Conservation (phyloP, 1,140 invertebrate genomes). For the Orchesella cincta region DNA sequence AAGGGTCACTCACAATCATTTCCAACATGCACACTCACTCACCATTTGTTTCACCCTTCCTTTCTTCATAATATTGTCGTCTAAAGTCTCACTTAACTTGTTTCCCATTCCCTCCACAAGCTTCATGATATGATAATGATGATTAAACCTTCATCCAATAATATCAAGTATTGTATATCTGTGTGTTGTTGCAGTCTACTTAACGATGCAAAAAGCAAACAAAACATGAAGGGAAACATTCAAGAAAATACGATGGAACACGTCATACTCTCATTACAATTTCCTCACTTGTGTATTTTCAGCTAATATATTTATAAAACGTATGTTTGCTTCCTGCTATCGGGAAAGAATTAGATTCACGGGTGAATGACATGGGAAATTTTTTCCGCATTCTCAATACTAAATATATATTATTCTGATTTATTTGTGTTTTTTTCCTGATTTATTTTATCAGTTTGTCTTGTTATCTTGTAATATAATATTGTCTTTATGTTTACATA, state of each 20-base stretch:
- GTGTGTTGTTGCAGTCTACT: not conserved
- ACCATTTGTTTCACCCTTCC: not conserved
- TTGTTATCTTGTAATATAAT: too few relatives aligned
- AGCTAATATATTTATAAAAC: not conserved
- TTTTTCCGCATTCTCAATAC: not conserved
- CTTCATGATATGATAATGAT: too few relatives aligned
- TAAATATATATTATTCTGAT: too few relatives aligned
- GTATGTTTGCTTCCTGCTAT: too few relatives aligned
- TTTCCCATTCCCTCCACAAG: too few relatives aligned
- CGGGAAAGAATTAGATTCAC: too few relatives aligned
- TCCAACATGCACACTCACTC: not conserved
- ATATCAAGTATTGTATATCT: too few relatives aligned
- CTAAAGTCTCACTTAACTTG: too few relatives aligned
- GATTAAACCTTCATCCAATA: too few relatives aligned
- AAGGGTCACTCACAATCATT: constrained; percentile 1
- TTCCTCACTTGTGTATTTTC: not conserved
- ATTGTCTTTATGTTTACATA: too few relatives aligned
- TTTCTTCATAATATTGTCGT: not conserved
- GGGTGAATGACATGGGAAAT: not conserved
- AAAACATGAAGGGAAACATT: not conserved
- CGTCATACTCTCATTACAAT: not conserved
- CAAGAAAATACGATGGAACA: not conserved
- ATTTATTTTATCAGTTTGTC: too few relatives aligned
- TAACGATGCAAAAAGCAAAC: not conserved
- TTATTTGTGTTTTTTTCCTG: too few relatives aligned